These are phyloP conservation scores for Galaxias olidus DNA, from an alignment of 2,797 vertebrate species.

Conservation along the genomic window DNA sequence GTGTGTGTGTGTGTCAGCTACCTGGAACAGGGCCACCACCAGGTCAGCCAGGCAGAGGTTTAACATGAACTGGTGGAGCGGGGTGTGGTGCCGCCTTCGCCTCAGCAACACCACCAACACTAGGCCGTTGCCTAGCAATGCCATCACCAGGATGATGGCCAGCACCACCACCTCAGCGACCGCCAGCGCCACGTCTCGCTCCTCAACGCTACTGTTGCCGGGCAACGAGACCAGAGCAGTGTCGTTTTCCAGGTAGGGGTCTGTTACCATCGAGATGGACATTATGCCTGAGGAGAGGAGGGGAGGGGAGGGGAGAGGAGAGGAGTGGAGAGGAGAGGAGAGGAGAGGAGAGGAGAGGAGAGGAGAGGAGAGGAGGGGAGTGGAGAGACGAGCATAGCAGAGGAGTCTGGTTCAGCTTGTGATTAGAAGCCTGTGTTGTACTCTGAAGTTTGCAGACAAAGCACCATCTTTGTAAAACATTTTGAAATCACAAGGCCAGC, in stretches of 20 bases:
- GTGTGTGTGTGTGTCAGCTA: slow-evolving; percentile 35
- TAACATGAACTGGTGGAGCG: slow-evolving; percentile 84
- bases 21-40: slow-evolving; percentile 86
- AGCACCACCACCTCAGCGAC: slow-evolving; percentile 79
- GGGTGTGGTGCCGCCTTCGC: slow-evolving; percentile 70
- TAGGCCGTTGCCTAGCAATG: slow-evolving; percentile 78
- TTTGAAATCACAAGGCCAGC: too few species aligned
- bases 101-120: slow-evolving; percentile 78
- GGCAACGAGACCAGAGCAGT: slow-evolving; percentile 10
- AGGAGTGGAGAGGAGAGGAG: not conserved
- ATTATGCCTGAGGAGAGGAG: slow-evolving; percentile 44
- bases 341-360: not conserved
- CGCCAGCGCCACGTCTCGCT: slow-evolving; percentile 69
- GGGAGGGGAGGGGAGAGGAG: slow-evolving; percentile 3
- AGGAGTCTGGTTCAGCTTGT: not conserved
- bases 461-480: too few species aligned
- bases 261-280: slow-evolving; percentile 59
- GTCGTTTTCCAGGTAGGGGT: slow-evolving; percentile 42
- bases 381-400: not conserved
- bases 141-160: slow-evolving; percentile 74
- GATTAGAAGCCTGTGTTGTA: too few species aligned
- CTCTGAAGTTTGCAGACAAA: too few species aligned
- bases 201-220: slow-evolving; percentile 40
- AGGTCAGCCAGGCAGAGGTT: slow-evolving; percentile 86
- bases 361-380: slow-evolving; percentile 1